These are phyloP conservation scores for Endotricha flammealis DNA, from an alignment of 2,888 invertebrate species.

Conservation along the genomic window DNA sequence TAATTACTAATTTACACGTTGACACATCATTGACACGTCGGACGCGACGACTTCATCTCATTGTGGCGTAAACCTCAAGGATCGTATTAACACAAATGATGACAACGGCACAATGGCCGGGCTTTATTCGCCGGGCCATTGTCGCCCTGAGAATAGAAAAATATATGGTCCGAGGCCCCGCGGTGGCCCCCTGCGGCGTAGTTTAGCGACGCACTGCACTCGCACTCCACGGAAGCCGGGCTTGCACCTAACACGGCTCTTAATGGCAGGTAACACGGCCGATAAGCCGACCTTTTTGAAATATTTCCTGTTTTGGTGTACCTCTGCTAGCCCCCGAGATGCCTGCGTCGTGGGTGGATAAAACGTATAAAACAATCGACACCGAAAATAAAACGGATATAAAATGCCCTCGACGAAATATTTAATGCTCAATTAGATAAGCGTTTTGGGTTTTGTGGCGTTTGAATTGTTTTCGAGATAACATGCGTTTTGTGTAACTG, in stretches of 20 bases:
- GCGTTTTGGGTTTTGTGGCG: conserved; percentile 72
- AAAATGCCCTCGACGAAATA: conserved; percentile 75
- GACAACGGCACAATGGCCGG: conserved; percentile 66
- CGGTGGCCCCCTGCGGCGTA: conserved; percentile 60
- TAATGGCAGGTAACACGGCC: conserved; percentile 74
- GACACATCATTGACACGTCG: conserved; percentile 67
- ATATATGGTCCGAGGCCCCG: conserved; percentile 65
- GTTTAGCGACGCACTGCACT: conserved; percentile 49
- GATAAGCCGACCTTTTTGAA: conserved; percentile 73
- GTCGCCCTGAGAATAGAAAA: conserved; percentile 68
- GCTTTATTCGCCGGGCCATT: conserved; percentile 63
- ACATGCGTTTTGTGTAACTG: conserved; percentile 57
- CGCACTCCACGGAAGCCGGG: conserved; percentile 65
- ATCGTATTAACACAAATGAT: conserved; percentile 76
- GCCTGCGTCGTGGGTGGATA: conserved; percentile 73
- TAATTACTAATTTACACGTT: conserved; percentile 74
- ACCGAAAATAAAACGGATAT: conserved; percentile 71
- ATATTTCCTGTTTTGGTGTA: conserved; percentile 74
- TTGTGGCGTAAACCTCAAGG: conserved; percentile 76
- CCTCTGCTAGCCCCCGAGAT: conserved; percentile 62
- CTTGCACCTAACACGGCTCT: conserved; percentile 73
- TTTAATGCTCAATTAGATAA: conserved; percentile 78
- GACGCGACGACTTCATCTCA: conserved; percentile 66
- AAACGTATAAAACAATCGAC: conserved; percentile 68
- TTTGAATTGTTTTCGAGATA: conserved; percentile 69